These are phyloP conservation scores for Apostichopus californicus DNA, from an alignment of 35 echinoderm and acorn worm genomes.

Conservation along the genomic window DNA sequence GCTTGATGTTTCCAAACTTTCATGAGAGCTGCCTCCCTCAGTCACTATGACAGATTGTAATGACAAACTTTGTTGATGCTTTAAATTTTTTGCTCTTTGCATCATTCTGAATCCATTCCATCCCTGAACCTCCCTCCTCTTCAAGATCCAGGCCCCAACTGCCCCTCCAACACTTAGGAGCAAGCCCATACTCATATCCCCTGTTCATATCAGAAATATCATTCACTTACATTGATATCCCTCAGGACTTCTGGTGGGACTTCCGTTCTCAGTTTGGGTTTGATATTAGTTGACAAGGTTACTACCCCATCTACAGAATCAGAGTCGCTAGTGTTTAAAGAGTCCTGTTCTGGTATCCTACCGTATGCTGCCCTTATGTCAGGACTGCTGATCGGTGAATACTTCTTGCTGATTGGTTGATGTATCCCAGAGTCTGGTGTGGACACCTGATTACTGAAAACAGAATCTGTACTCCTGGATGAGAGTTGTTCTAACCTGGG, in stretches of 20 bases:
- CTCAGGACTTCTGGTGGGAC: constrained; percentile 56
- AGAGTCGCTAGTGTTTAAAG: constrained; percentile 13
- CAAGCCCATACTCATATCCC: no score
- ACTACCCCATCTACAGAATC: background rate
- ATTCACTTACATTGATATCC: constrained; percentile 49
- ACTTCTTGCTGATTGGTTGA: constrained; percentile 4
- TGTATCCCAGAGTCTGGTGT: background rate
- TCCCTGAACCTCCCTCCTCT: no score
- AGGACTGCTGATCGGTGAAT: background rate
- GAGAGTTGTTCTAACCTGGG: constrained; percentile 3
- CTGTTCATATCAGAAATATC: background rate
- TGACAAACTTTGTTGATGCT: no score
- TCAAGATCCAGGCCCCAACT: no score
- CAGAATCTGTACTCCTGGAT: background rate
- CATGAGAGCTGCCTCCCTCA: no score
- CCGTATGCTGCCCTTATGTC: background rate
- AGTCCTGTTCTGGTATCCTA: constrained; percentile 14
- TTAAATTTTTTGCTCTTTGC: no score
- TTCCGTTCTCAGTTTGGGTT: constrained; percentile 57
- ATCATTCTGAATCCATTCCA: no score
- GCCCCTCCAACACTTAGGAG: no score
- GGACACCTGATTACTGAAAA: background rate
- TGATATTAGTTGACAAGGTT: background rate
- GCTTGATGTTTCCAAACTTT: no score
- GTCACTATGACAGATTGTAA: no score